Base-by-base conservation (phyloP, 2,113 vertebrate species). In the Gavialis gangeticus region DNA sequence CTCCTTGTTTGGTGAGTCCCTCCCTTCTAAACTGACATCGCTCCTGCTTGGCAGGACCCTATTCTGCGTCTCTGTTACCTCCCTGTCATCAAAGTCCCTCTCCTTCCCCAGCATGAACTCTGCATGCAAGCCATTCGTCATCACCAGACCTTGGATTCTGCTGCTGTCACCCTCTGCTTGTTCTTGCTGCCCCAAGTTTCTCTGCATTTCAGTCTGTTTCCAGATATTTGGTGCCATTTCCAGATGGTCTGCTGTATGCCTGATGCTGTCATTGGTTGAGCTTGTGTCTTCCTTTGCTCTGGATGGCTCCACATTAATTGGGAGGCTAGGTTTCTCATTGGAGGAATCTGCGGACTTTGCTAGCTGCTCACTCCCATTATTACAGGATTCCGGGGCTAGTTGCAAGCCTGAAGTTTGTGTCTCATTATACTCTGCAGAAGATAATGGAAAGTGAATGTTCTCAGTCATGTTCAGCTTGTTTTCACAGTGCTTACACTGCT, bases 391-490 rank as follows among this genome's bases (percentile, higher is more conserved):
- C 10, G 4, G 5, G 3, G 91, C 28, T 22, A 76, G 83, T 91
- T 57, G 87, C 0, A 75, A 79, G 92, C 91, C 90, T 4, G 30
- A 77, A 90, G 75, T 84, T 14, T 8, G 94, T 79, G 46, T 91
- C 79, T 94, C 91, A 54, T 87, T 1, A 81, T 54, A 2, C 1
- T 66, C 83, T 1, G 64, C 10, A 0, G 46, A 83, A 1, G 73
- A 1, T 1, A 76, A 4, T 6, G 96, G 82, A 3, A 75, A 9
- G 54, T 25, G 89, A 73, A 87, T 66, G 84, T 6, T 69, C 69
- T 93, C 71, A 16, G 94, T 97, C 97, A 97, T 97, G 17, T 75
- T 97, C 95, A 12, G 24, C 56, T 82, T 17, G 0, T 34, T 22
- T 46, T 83, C 71, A 73, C 92, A 2, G 76, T 0, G 8, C 71